Base-by-base conservation (phyloP, 2,113 vertebrate genomes). In the Poecile atricapillus region DNA sequence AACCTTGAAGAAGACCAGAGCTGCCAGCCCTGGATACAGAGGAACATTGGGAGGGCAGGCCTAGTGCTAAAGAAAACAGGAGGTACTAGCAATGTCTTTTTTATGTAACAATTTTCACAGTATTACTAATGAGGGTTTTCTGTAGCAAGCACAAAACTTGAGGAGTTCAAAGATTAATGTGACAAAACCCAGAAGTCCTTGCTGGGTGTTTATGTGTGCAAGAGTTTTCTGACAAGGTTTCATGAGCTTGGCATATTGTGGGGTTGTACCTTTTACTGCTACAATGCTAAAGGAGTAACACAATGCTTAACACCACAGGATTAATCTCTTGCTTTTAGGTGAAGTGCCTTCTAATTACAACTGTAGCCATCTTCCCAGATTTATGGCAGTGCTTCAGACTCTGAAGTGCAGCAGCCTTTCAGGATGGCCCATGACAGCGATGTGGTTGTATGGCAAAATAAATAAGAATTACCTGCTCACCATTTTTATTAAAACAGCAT, bases 131-230 rank as follows among this genome's bases (percentile, higher is more conserved):
- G 35, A 91, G 10, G 1, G 9, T 50, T 85, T 53, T 35, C 58
- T 46, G 11, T 5, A 44, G 15, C 41, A 60, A 73, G 49, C 14
- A 73, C 63, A 60, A 41, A 64, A 31, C 22, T 5, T 14, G 17
- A n/a, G 18, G 23, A 76, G 18, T 19, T 56, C 52, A n/a, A 75
- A 86, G 18, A 19, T 47, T 25, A 10, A 13, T 11, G 33, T 47
- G 59, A 6, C 33, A 35, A 43, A 73, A 68, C 6, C 35, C 31
- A 53, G 59, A 52, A 30, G 18, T 25, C 60, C 3, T 1, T 19
- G 14, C 9, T 0, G 2, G 13, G 60, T 68, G 47, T 69, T 50
- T 13, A 4, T 5, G 27, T 0, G 0, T 24, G 12, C 25, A 46
- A 10, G 10, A 46, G 27, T 12, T 39, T 56, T 58, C 37, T 24